Percentiles rank a stretch among this genome's conserved stretches.
These are phyloP conservation scores for Eupithecia subfuscata DNA, from an alignment of 2,888 invertebrate genomes.

Conservation along the genomic window DNA sequence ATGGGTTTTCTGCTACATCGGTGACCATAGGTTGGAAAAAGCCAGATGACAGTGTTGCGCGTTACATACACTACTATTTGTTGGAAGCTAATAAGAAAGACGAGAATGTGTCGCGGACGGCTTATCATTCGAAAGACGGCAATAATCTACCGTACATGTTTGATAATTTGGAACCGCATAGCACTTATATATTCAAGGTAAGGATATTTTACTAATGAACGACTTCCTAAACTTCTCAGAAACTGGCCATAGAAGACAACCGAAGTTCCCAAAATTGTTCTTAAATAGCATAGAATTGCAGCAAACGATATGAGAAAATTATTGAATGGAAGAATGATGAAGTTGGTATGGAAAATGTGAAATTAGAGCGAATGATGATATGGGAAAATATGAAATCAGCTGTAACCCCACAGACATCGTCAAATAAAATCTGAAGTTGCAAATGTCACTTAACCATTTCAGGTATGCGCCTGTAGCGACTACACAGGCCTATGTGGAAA, in stretches of 20 bases:
- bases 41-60: constrained; percentile 85
- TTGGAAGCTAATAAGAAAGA: constrained; percentile 86
- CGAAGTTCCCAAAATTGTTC: too few relatives aligned
- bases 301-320: too few relatives aligned
- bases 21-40: constrained; percentile 92
- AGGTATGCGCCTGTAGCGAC: constrained; percentile 91
- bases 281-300: too few relatives aligned
- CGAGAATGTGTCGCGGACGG: constrained; percentile 81
- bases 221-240: too few relatives aligned
- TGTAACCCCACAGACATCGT: too few relatives aligned
- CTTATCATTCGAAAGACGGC: constrained; percentile 86
- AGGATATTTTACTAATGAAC: neutral
- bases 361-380: too few relatives aligned
- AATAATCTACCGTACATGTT: constrained; percentile 91
- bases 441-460: constrained; percentile 7
- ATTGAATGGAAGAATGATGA: too few relatives aligned
- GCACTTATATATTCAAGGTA: constrained; percentile 91
- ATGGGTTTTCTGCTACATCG: constrained; percentile 87
- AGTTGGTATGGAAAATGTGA: too few relatives aligned
- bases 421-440: too few relatives aligned
- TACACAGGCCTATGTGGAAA: constrained; percentile 90
- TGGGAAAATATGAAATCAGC: too few relatives aligned
- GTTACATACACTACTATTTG: constrained; percentile 90
- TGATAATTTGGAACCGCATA: constrained; percentile 89
- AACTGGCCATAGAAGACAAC: too few relatives aligned